Evolutionary conservation across 2,113 vertebrate genomes (phyloP).

Genomic region (Protobothrops flavoviridis): DNA sequence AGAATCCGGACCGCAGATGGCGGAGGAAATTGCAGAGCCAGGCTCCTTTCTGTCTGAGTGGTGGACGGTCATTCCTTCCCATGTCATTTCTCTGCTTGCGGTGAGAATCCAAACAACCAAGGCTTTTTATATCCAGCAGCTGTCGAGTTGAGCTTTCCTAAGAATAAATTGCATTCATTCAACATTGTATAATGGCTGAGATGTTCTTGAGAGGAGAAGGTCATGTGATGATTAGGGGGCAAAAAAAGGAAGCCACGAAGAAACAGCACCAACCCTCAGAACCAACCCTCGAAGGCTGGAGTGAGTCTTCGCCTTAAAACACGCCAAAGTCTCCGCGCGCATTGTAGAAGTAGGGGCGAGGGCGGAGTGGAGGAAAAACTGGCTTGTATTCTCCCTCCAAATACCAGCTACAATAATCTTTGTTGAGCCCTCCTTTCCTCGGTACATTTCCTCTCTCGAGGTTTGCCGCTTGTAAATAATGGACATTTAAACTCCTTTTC

Average conservation of each 20-base stretch:
- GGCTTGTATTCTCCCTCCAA: not conserved
- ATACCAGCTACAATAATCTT: not conserved
- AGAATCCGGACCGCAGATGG: not conserved
- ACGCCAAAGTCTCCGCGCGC: not conserved
- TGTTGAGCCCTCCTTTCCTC: not conserved
- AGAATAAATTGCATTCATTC: not conserved
- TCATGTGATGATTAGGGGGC: not conserved
- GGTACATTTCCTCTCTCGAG: not conserved
- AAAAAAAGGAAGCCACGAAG: not conserved
- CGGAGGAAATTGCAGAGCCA: not conserved
- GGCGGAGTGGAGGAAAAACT: not conserved
- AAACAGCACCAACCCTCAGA: not conserved
- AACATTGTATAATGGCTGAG: not conserved
- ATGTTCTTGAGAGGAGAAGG: not conserved
- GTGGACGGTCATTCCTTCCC: not conserved
- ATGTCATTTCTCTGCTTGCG: not conserved
- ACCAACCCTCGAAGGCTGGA: not conserved
- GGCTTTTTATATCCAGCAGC: too few species aligned
- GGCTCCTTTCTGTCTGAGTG: not conserved
- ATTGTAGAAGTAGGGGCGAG: not conserved
- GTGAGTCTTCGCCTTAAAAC: not conserved
- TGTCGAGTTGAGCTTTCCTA: not conserved
- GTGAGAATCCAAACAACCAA: not conserved
- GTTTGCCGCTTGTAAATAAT: fast-evolving
- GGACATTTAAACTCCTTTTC: fast-evolving